phyloP scores from a whole-genome alignment of 1,140 invertebrate genomes.

The Drosophila ercepeae region DNA sequence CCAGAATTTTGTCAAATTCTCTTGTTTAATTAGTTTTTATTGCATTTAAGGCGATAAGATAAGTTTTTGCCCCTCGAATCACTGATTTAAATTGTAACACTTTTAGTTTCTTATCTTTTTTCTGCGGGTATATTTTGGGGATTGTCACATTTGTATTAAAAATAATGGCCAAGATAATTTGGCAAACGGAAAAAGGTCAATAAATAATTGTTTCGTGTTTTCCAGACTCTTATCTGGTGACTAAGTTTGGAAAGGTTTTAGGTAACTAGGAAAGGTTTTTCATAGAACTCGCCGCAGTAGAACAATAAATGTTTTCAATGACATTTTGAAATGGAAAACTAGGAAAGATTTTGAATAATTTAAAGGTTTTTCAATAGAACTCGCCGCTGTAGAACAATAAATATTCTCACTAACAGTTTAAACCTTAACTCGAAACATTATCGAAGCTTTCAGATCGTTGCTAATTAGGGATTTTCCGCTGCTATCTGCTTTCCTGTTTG shows the following conservation, averaged over 20 bases:
- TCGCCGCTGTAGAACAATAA: constrained; percentile 15
- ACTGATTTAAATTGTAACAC: constrained; percentile 11
- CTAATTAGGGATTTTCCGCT: constrained; percentile 41
- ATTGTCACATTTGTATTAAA: constrained; percentile 9
- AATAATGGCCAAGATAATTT: constrained; percentile 19
- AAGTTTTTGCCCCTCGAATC: constrained; percentile 16
- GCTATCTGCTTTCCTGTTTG: constrained; percentile 23
- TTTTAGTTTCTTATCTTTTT: constrained; percentile 20
- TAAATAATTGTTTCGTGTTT: constrained; percentile 17
- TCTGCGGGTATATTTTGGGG: background rate
- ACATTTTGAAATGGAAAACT: no score
- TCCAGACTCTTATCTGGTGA: constrained; percentile 7
- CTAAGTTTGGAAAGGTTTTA: background rate
- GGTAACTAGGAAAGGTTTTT: no score
- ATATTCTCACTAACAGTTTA: background rate
- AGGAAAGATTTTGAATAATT: no score
- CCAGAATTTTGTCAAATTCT: constrained; percentile 11
- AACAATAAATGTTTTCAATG: no score
- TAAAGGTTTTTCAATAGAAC: no score
- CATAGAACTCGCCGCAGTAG: no score
- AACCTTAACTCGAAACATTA: background rate
- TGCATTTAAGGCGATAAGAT: constrained; percentile 27
- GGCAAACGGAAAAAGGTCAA: constrained; percentile 1
- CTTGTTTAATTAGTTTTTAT: constrained; percentile 24
- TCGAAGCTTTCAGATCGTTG: background rate